These are phyloP conservation scores for Paradoxurus hermaphroditus DNA, from an alignment of 2,113 vertebrate genomes.

Conservation along the genomic window DNA sequence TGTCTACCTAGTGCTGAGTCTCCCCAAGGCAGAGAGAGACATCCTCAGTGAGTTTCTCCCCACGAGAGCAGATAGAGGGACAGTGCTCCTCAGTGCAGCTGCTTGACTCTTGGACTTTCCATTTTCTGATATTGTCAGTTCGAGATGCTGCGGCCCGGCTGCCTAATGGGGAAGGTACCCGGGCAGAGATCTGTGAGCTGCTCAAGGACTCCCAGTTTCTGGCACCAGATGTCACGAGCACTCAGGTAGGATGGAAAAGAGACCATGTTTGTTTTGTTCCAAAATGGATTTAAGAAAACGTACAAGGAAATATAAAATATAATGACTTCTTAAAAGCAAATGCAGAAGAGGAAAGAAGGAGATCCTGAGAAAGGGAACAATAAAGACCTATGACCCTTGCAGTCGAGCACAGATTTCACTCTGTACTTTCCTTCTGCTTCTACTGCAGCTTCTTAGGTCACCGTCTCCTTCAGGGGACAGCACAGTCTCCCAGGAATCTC, in stretches of 20 bases:
- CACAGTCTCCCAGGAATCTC: neutral
- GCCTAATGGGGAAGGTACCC: constrained; percentile 97
- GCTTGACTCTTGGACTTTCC: neutral
- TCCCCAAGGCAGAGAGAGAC: neutral
- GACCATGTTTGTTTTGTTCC: neutral
- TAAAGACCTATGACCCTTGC: neutral
- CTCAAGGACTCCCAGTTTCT: constrained; percentile 98
- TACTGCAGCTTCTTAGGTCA: neutral
- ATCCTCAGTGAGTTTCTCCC: too few species aligned
- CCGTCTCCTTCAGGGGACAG: neutral
- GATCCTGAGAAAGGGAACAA: neutral
- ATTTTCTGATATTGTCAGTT: constrained; percentile 81
- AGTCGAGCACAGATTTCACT: neutral
- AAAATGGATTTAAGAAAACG: neutral
- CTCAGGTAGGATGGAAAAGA: constrained; percentile 86
- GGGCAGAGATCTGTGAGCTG: constrained; percentile 97
- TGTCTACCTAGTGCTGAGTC: neutral
- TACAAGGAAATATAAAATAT: neutral
- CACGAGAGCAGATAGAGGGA: neutral
- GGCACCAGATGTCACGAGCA: constrained; percentile 97
- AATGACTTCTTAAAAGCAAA: neutral
- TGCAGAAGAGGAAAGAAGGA: neutral
- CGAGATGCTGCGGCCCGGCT: constrained; percentile 96
- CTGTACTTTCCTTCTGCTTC: neutral
- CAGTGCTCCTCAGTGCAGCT: neutral